Base-by-base conservation (phyloP, 30 jellyfish, hydroid and myxozoan genomes). In the Aurelia aurita region DNA sequence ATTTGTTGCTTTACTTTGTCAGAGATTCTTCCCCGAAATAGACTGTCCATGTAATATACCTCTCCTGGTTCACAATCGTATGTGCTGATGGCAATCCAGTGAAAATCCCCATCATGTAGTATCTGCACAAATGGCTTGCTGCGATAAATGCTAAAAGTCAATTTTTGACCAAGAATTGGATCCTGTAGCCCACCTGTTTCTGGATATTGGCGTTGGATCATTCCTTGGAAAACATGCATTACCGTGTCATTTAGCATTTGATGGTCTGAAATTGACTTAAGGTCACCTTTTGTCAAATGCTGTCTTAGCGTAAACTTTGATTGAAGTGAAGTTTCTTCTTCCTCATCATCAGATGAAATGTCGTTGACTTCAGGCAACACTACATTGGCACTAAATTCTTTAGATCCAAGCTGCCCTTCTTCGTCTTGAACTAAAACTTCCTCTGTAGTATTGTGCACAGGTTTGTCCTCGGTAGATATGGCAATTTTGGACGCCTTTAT, bases 1-100 rank as follows among this genome's bases (percentile, higher is more conserved):
- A 54, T 54, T 54, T 54, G 66, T 21, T 54, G 66, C 26, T 54
- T 54, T 58, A 35, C 57, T 4, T 22, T 29, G 2, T 39, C 27
- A 5, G 31, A 22, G 21, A n/a, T 70, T n/a, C 23, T 26, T 26
- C 78, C 54, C 29, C 45, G 29, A 34, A 73, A 49, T 13, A 73
- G 39, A 34, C 86, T 73, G 22, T 73, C 86, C 75, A 73, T 43
- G 26, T 31, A 29, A 22, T 15, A 43, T 2, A 73, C 63, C 39
- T 73, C 76, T 27, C 86, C 86, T 31, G 75, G 76, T 49, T n/a
- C 23, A 51, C 86, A 73, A 20, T 51, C 75, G 20, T 43, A 49
- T 53, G 87, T 75, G 59, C 87, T 75, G 16, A 75, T 49, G 57
- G 87, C 87, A 75, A 75, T 34, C 87, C 87, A 75, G 79, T 75